Base-by-base conservation (phyloP, 2,113 vertebrate species). In the Ptilonorhynchus violaceus region DNA sequence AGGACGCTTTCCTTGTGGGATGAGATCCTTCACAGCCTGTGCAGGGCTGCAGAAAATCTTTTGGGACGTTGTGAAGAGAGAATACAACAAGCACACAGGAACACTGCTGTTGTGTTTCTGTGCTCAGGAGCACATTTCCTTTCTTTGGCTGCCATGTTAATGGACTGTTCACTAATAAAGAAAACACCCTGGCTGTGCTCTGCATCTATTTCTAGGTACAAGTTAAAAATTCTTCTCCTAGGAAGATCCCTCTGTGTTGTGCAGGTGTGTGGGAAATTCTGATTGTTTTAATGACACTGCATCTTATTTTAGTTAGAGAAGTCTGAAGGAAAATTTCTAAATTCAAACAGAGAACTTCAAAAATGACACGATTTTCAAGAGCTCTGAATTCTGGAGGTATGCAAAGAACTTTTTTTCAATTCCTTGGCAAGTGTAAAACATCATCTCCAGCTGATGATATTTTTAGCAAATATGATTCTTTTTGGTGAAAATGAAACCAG, bases 371-470 rank as follows among this genome's bases (percentile, higher is more conserved):
- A 72, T 87, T 96, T 93, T 77, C 64, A 81, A 91, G 62, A 78
- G 60, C 62, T 86, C 41, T 81, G 77, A 79, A 53, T 92, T 94
- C 66, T 79, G 79, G 81, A 89, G 46, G 46, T 88, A 86, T 91
- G 91, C 79, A 94, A 92, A 93, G 93, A 42, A 63, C 33, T 39
- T 85, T 62, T 84, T 58, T 64, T n/a, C 30, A 60, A 4, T 75
- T 82, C 25, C 49, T 70, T 93, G 69, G 64, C 84, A 95, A 82
- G 39, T 39, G 15, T 52, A 77, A 88, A 95, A 69, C 37, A 58
- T 53, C n/a, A 13, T 85, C 46, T 87, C 49, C 78, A 94, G 66
- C 17, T 81, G 69, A 68, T 35, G 7, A 24, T 95, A 92, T 89
- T 91, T 95, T 95, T 89, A 91, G 83, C 15, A 64, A 68, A 44